Conservation (phyloP, 2,888 invertebrate genomes). For the Pecten maximus region DNA sequence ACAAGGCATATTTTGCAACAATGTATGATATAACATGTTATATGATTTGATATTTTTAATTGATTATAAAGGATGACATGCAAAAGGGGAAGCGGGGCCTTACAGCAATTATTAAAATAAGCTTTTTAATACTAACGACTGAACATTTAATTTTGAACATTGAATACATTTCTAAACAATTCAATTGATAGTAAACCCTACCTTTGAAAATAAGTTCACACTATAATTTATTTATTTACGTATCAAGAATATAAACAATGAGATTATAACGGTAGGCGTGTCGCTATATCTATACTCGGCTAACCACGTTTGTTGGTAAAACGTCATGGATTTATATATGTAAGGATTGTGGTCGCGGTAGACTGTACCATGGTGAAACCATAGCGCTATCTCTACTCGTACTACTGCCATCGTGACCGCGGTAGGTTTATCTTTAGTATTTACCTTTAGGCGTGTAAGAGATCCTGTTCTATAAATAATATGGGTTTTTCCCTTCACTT, state of each 20-base stretch:
- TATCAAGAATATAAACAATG: not conserved
- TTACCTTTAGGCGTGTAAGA: not conserved
- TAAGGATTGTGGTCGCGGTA: not conserved
- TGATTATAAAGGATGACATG: too few relatives aligned
- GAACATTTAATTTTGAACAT: too few relatives aligned
- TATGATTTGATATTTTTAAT: too few relatives aligned
- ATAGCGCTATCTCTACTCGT: not conserved
- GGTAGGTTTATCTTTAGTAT: not conserved
- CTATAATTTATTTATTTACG: not conserved
- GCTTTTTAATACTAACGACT: too few relatives aligned
- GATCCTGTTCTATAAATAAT: conserved; percentile 24
- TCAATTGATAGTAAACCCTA: too few relatives aligned
- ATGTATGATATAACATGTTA: too few relatives aligned
- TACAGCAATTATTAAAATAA: too few relatives aligned
- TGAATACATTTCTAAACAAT: too few relatives aligned
- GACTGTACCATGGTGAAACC: not conserved
- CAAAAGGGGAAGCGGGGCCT: too few relatives aligned
- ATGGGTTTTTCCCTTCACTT: not conserved
- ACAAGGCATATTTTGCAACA: too few relatives aligned
- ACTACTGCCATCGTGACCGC: not conserved
- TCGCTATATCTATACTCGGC: not conserved
- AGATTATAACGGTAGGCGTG: not conserved
- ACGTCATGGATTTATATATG: not conserved
- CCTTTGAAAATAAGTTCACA: not conserved
- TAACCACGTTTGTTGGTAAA: not conserved